These are phyloP conservation scores for Sarcophaga rosellei DNA, from an alignment of 2,888 invertebrate species.

Conservation along the genomic window DNA sequence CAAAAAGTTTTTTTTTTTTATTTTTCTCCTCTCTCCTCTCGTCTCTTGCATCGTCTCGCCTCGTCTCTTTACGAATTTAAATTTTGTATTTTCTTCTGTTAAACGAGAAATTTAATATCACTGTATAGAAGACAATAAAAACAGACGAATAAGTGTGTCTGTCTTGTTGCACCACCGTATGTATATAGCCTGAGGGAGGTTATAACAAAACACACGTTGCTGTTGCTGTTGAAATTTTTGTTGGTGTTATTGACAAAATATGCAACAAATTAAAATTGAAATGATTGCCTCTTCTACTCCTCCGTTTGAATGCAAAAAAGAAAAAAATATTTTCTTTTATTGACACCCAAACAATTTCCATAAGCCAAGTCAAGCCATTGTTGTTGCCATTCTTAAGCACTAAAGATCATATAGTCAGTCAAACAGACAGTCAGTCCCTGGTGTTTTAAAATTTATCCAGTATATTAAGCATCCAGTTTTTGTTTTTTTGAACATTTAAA, in stretches of 20 bases:
- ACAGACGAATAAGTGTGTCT: not conserved
- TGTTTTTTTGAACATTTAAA: conserved; percentile 70
- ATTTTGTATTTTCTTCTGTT: conserved; percentile 12
- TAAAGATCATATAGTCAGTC: not conserved
- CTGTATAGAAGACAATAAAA: not conserved
- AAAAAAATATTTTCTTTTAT: conserved; percentile 41
- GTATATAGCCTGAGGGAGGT: not conserved
- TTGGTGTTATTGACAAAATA: conserved; percentile 71
- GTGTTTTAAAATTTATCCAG: conserved; percentile 40
- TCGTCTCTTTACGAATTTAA: conserved; percentile 6
- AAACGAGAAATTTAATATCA: conserved; percentile 57
- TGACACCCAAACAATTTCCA: conserved; percentile 60
- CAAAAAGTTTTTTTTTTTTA: conserved; percentile 10
- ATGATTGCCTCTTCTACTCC: conserved; percentile 35
- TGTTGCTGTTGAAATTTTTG: conserved; percentile 64
- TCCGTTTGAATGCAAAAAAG: conserved; percentile 53
- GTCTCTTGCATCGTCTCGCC: no score
- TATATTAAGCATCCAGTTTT: conserved; percentile 47
- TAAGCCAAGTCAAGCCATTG: conserved; percentile 41
- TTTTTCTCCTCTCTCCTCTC: not conserved
- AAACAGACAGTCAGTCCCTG: not conserved
- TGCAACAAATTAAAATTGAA: conserved; percentile 73
- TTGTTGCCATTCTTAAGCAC: not conserved
- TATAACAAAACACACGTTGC: not conserved
- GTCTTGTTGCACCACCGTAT: not conserved